A percentile compares a stretch with the other conserved stretches of the same genome.
phyloP scores from a whole-genome alignment of 2,888 invertebrate species.

The Odontothrips loti region DNA sequence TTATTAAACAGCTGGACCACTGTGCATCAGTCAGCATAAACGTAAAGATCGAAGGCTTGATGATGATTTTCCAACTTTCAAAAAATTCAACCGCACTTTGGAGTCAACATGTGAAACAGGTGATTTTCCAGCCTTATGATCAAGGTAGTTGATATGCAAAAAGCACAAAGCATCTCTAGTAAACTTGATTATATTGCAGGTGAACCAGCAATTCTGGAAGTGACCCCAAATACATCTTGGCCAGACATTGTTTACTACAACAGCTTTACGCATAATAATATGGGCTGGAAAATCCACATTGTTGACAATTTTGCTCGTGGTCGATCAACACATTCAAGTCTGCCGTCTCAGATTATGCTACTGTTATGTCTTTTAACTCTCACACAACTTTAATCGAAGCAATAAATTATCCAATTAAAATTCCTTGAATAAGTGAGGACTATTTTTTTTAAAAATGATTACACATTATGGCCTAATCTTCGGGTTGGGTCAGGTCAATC shows the following conservation, averaged over 20 bases:
- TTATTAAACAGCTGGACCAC: slow-evolving; percentile 60
- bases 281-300: slow-evolving; percentile 92
- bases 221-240: slow-evolving; percentile 85
- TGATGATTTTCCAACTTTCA: slow-evolving; percentile 72
- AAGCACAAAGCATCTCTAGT: background rate
- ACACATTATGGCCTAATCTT: background rate
- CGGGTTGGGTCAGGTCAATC: too few relatives aligned
- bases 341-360: background rate
- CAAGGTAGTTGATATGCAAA: background rate
- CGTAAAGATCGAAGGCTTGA: slow-evolving; percentile 70
- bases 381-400: background rate
- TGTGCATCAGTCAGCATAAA: slow-evolving; percentile 68
- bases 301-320: slow-evolving; percentile 63
- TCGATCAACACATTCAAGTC: background rate
- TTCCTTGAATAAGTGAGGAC: background rate
- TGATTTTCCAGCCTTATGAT: slow-evolving; percentile 35
- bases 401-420: background rate
- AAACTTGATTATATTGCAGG: slow-evolving; percentile 45
- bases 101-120: slow-evolving; percentile 62
- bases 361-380: background rate
- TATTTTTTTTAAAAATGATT: background rate
- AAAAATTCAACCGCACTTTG: slow-evolving; percentile 77
- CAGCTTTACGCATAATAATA: slow-evolving; percentile 87
- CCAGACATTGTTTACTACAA: slow-evolving; percentile 90
- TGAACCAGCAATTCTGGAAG: slow-evolving; percentile 66